Conservation (phyloP, 2,797 vertebrate species). For the Chelonia mydas region DNA sequence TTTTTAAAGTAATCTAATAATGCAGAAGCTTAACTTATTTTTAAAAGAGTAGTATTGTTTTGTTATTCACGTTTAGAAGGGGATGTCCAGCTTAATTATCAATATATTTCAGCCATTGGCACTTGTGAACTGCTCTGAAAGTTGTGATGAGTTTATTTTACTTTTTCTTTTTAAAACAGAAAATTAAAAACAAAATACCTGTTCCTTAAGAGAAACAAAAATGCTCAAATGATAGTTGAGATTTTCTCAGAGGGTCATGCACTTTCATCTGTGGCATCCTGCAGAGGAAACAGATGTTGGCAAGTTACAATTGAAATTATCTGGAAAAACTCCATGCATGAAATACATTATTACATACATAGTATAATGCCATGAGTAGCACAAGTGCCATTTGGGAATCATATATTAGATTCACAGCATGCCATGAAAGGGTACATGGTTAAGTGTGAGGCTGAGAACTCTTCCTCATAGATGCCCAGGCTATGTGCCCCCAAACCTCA, state of each 20-base stretch:
- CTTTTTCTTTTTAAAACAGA: neutral
- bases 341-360: neutral
- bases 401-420: neutral
- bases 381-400: neutral
- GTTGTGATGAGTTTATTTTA: neutral
- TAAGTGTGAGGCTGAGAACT: neutral
- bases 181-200: conserved; percentile 44
- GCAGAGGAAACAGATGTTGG: conserved; percentile 70
- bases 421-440: neutral
- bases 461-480: neutral
- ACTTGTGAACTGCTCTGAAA: conserved; percentile 11
- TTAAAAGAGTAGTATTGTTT: conserved; percentile 44
- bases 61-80: conserved; percentile 59
- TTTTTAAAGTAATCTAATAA: conserved; percentile 53
- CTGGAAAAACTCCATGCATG: conserved; percentile 31
- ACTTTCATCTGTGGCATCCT: conserved; percentile 66
- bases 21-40: conserved; percentile 34
- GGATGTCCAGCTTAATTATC: neutral
- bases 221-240: neutral
- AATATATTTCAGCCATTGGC: neutral
- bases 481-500: neutral
- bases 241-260: conserved; percentile 64
- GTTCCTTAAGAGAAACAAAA: conserved; percentile 21
- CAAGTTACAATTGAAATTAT: conserved; percentile 55
- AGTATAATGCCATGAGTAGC: conserved; percentile 17